Evolutionary conservation across 2,113 vertebrate genomes (phyloP).

Genomic region (Odontesthes bonariensis): DNA sequence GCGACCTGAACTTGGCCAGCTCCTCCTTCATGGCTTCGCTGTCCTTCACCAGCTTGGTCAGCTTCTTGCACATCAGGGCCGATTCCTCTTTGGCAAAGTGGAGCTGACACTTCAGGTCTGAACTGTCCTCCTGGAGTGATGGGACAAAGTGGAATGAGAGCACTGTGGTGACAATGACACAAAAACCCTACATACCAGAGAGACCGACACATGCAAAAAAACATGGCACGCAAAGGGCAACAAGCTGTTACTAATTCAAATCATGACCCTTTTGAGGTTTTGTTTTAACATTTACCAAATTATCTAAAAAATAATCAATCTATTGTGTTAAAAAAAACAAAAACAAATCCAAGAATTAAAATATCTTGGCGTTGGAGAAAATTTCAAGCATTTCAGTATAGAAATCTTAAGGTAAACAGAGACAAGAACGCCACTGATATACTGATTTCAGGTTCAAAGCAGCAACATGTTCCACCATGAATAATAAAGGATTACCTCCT

Average conservation of each 20-base stretch:
- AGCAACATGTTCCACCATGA: no score
- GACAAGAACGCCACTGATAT: no score
- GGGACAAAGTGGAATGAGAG: constrained; percentile 10
- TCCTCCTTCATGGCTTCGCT: constrained; percentile 96
- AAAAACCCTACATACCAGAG: constrained; percentile 9
- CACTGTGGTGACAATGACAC: constrained; percentile 9
- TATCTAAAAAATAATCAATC: no score
- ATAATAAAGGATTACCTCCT: not conserved
- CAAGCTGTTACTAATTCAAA: not conserved
- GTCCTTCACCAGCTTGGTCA: constrained; percentile 96
- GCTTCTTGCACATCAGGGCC: constrained; percentile 97
- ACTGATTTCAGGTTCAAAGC: no score
- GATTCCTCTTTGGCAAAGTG: constrained; percentile 99
- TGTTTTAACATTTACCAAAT: not conserved
- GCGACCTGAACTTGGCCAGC: constrained; percentile 91
- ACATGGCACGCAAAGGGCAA: not conserved
- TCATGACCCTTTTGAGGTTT: not conserved
- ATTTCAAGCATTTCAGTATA: not conserved
- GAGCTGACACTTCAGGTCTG: constrained; percentile 96
- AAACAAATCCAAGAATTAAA: no score
- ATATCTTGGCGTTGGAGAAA: not conserved
- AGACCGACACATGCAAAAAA: not conserved
- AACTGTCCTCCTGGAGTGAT: constrained; percentile 90
- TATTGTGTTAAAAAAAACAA: no score
- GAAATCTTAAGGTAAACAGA: no score